Conservation (phyloP, 2,797 vertebrate genomes). For the Molossus molossus region DNA sequence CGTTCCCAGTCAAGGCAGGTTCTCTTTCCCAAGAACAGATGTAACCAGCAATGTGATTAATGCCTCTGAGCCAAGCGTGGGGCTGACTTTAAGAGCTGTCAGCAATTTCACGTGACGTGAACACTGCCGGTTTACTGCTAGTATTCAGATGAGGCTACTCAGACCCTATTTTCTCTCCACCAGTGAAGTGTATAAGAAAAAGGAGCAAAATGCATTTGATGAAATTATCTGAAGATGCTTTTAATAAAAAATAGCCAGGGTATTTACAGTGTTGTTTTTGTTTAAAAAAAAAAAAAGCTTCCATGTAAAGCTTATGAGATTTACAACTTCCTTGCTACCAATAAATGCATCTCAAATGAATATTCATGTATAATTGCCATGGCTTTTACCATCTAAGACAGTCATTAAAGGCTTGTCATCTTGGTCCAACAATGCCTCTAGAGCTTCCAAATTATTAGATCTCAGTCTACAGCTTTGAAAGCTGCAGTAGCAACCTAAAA, state of each 20-base stretch:
- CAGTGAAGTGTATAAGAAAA: conserved; percentile 71
- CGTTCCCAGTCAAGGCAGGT: conserved; percentile 68
- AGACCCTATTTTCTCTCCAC: neutral
- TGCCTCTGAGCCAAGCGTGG: conserved; percentile 61
- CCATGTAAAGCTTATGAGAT: conserved; percentile 58
- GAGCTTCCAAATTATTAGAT: conserved; percentile 82
- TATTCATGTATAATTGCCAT: conserved; percentile 83
- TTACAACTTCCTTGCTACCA: conserved; percentile 76
- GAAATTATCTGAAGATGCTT: conserved; percentile 77
- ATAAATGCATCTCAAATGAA: conserved; percentile 81
- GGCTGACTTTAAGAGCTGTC: conserved; percentile 80
- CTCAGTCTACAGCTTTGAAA: conserved; percentile 74
- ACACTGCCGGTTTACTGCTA: conserved; percentile 66
- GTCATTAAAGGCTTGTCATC: conserved; percentile 86
- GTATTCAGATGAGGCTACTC: conserved; percentile 5
- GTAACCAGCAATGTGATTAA: conserved; percentile 83
- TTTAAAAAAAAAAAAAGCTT: conserved; percentile 2
- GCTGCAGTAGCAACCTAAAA: conserved; percentile 78
- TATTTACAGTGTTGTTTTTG: conserved; percentile 73
- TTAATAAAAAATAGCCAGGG: conserved; percentile 59
- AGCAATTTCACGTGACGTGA: conserved; percentile 79
- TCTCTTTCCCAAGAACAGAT: conserved; percentile 82
- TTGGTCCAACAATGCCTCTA: conserved; percentile 60
- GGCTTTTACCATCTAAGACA: conserved; percentile 70
- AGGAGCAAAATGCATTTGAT: conserved; percentile 68